Evolutionary conservation across 2,888 invertebrate species (phyloP), one percentile per base, ranked within the genome.

Genomic region (Clepsis dumicolana): DNA sequence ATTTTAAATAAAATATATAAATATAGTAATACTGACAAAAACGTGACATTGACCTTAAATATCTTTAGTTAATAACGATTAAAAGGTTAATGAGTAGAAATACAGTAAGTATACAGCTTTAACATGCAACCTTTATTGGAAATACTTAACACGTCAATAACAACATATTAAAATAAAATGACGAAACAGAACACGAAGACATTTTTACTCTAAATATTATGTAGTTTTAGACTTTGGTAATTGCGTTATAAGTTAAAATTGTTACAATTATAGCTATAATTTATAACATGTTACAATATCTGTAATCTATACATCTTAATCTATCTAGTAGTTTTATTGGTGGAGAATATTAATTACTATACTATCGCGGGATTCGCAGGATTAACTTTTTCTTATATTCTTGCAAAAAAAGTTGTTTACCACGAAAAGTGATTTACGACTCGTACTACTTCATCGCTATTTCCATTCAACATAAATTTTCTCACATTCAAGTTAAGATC

Each of bases 141-240:
- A 35, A 5, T 32, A 29, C 4, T 32, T 18, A 38, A 38, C n/a
- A 1, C 38, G 38, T 38, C 38, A 38, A n/a, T 32, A 32, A 16
- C 12, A n/a, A 14, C 10, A 56, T 65, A 61, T 54, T 44, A 44
- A 25, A 67, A 70, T 57, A 12, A 3, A 67, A 54, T 50, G 25
- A 61, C 56, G 73, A 65, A 62, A 63, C 69, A 73, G 73, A 75
- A 76, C 61, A 63, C 75, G 70, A 73, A 76, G 74, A 50, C 18
- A 52, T 24, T 16, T 57, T 57, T 56, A 29, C 3, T 29, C 29
- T 29, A 4, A 29, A 29, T 29, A 29, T 29, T 29, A 29, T 7
- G 7, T 4, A 16, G 14, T 52, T 44, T 50, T 57, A 57, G 73
- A 75, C 85, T 85, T 85, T 85, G 85, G 85, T 80, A 80, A 77